phyloP scores from a whole-genome alignment of 2,113 vertebrate genomes.

The Otocyon megalotis region DNA sequence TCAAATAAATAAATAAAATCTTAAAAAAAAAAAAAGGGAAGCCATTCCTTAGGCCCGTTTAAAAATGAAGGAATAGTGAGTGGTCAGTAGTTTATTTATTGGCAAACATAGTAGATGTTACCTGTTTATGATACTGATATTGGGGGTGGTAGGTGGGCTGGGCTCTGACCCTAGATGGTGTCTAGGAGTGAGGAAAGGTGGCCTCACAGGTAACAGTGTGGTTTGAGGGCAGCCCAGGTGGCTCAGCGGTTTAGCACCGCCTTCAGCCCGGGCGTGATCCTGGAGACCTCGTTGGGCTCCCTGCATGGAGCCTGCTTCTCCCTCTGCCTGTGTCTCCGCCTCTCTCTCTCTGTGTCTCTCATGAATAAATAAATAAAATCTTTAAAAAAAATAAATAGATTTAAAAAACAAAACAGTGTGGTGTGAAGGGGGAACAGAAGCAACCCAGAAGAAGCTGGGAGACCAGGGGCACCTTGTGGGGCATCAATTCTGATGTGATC shows the following conservation, averaged over 20 bases:
- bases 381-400: too few relatives aligned
- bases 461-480: not conserved
- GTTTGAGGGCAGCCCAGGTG: not conserved
- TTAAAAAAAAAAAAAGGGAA: too few relatives aligned
- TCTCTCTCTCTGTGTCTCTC: too few relatives aligned
- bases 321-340: too few relatives aligned
- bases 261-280: too few relatives aligned
- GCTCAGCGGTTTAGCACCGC: too few relatives aligned
- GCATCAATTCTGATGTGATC: rapidly evolving
- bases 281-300: too few relatives aligned
- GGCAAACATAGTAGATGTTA: not conserved
- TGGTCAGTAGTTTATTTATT: not conserved
- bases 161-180: not conserved
- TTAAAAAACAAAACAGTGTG: not conserved
- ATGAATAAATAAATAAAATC: too few relatives aligned
- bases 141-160: not conserved
- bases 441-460: not conserved
- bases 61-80: not conserved
- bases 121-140: not conserved
- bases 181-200: not conserved
- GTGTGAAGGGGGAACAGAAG: not conserved
- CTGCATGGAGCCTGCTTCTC: too few relatives aligned
- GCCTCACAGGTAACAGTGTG: not conserved
- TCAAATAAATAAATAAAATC: too few relatives aligned
- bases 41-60: too few relatives aligned